Evolutionary conservation across 2,888 invertebrate genomes (phyloP).

Genomic region (Desoria tigrina): DNA sequence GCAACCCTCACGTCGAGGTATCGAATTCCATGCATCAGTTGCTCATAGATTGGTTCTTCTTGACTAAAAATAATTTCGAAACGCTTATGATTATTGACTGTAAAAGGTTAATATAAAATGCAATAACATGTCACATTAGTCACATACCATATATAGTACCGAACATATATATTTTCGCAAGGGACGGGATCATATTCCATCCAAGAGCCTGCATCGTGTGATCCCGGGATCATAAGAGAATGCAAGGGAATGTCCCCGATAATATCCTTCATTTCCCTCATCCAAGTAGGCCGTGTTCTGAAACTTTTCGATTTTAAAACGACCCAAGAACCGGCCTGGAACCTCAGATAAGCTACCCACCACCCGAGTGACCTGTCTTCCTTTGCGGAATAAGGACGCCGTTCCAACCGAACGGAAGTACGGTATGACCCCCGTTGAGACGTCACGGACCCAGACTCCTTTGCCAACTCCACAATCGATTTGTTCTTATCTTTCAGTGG

Average conservation of each 20-base stretch:
- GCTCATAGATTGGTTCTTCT: conserved; percentile 78
- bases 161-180: conserved; percentile 45
- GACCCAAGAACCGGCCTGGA: conserved; percentile 52
- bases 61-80: conserved; percentile 61
- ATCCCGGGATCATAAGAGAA: conserved; percentile 68
- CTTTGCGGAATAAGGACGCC: conserved; percentile 29
- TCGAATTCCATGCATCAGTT: conserved; percentile 78
- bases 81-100: background rate
- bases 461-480: conserved; percentile 34
- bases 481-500: conserved; percentile 18
- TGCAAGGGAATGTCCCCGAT: conserved; percentile 64
- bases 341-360: conserved; percentile 54
- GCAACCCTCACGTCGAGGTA: conserved; percentile 79
- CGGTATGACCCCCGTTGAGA: conserved; percentile 36
- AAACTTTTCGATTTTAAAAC: conserved; percentile 63
- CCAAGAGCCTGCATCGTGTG: conserved; percentile 68
- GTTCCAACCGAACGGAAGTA: conserved; percentile 37
- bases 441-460: conserved; percentile 29
- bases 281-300: conserved; percentile 60
- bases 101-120: background rate
- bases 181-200: conserved; percentile 58
- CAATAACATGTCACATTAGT: background rate
- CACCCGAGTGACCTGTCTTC: conserved; percentile 54
- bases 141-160: conserved; percentile 45
- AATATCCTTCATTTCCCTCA: conserved; percentile 51